A percentile compares a stretch with the other conserved stretches of the same genome.
phyloP scores from a whole-genome alignment of 2,888 invertebrate genomes.

The Drosophila subsilvestris region DNA sequence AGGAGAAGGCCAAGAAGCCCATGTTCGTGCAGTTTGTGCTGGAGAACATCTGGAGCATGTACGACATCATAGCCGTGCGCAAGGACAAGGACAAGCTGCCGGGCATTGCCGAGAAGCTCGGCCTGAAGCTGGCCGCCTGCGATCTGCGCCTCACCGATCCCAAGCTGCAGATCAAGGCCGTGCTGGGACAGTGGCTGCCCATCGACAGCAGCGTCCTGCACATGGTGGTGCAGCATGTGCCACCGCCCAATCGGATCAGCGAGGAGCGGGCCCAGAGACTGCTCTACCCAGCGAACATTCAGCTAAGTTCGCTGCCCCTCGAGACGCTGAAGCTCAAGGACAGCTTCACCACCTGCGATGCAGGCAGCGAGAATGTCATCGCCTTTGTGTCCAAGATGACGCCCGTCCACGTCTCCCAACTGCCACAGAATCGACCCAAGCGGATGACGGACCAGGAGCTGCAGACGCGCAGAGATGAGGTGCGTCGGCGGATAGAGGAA shows the following conservation, averaged over 20 bases:
- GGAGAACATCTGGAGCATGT: conserved; percentile 95
- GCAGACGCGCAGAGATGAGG: conserved; percentile 87
- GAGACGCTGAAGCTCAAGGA: conserved; percentile 89
- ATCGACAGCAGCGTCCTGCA: conserved; percentile 92
- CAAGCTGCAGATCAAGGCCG: conserved; percentile 90
- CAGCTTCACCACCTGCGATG: conserved; percentile 89
- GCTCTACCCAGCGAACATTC: conserved; percentile 89
- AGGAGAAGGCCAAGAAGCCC: conserved; percentile 95
- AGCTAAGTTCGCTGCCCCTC: conserved; percentile 88
- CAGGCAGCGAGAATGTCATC: conserved; percentile 87
- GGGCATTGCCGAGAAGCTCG: conserved; percentile 89
- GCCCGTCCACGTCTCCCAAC: conserved; percentile 88
- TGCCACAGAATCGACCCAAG: conserved; percentile 93
- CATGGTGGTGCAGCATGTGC: conserved; percentile 92
- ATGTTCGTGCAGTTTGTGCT: conserved; percentile 96
- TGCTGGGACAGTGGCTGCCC: conserved; percentile 96
- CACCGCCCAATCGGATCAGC: conserved; percentile 90
- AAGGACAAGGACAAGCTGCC: conserved; percentile 91
- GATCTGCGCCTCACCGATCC: conserved; percentile 92
- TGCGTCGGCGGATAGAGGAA: conserved; percentile 88
- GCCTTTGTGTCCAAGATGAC: conserved; percentile 89
- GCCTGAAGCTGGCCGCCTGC: conserved; percentile 89
- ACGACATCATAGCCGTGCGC: conserved; percentile 91
- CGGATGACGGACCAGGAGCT: conserved; percentile 91
- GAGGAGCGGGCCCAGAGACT: conserved; percentile 92